These are phyloP conservation scores for Coptotermes formosanus DNA, from an alignment of 1,140 invertebrate species.

Conservation along the genomic window DNA sequence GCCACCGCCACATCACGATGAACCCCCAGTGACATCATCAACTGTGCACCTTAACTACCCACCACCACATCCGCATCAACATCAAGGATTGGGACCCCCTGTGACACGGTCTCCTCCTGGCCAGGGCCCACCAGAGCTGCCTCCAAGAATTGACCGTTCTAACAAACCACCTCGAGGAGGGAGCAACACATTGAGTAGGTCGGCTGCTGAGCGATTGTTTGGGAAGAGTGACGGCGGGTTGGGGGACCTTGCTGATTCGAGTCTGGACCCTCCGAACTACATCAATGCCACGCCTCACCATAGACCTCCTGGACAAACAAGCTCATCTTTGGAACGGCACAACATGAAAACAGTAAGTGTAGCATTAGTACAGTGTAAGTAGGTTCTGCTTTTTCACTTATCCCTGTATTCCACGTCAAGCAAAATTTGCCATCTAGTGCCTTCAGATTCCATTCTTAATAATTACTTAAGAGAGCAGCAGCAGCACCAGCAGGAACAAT, in stretches of 20 bases:
- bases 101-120: conserved; percentile 40
- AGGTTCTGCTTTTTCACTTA: too few relatives aligned
- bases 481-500: too few relatives aligned
- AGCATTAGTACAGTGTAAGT: too few relatives aligned
- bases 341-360: conserved; percentile 55
- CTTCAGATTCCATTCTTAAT: too few relatives aligned
- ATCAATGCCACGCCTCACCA: conserved; percentile 55
- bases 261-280: conserved; percentile 53
- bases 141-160: conserved; percentile 76
- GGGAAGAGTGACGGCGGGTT: conserved; percentile 41
- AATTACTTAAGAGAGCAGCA: too few relatives aligned
- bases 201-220: conserved; percentile 62
- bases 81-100: conserved; percentile 25
- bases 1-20: conserved; percentile 42
- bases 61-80: conserved; percentile 51
- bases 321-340: conserved; percentile 55
- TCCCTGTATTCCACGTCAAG: too few relatives aligned
- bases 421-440: too few relatives aligned
- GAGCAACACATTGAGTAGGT: conserved; percentile 39
- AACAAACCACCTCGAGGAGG: conserved; percentile 59
- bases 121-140: conserved; percentile 67
- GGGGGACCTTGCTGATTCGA: conserved; percentile 41
- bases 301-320: conserved; percentile 44
- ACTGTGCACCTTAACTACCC: conserved; percentile 46
- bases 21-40: conserved; percentile 42